Evolutionary conservation across 2,797 vertebrate genomes (phyloP), one percentile per base, ranked within the genome.

Genomic region (Melanotaenia boesemani): DNA sequence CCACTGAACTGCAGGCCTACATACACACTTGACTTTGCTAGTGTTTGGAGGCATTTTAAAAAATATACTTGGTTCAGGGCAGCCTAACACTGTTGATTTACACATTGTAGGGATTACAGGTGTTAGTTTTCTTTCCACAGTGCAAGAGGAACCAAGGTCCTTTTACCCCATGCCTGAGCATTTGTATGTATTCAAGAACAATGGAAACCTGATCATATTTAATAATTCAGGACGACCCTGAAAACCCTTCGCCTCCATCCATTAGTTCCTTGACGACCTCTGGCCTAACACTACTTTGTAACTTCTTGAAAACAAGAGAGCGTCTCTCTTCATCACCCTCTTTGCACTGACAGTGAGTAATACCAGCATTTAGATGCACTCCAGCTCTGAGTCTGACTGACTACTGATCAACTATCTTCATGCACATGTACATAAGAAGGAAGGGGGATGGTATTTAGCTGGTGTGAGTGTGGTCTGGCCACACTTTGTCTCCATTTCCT

Each of bases 121-220:
- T 95, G 90, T 95, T 93, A 78, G 86, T 85, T 95, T 95, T 93
- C 93, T 94, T 95, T 95, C 94, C 92, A 90, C 91, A 76, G 74
- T 91, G 92, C 89, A 92, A 93, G 87, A 92, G 70, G 67, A 93
- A 92, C 88, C 87, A 68, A 67, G 46, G 69, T 62, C 57, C 74
- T 61, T 56, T 79, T 79, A 50, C 73, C 6, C 16, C 79, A 70
- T 58, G 78, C 44, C 34, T 0, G 13, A 72, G 70, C 73, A 74
- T 86, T 88, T 90, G 74, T 85, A 84, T 6, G 68, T 76, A 63
- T 52, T 70, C 68, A 75, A 87, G 84, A 83, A 71, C 77, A 61
- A 16, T 4, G 62, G 94, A 94, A 93, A 95, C 89, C 68, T 50
- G 93, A 96, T 88, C 86, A 64, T 63, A 46, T 80, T 95, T 68